Evolutionary conservation across 2,888 invertebrate genomes (phyloP), one percentile per base, ranked within the genome.

Genomic region (Anthrax anthrax): DNA sequence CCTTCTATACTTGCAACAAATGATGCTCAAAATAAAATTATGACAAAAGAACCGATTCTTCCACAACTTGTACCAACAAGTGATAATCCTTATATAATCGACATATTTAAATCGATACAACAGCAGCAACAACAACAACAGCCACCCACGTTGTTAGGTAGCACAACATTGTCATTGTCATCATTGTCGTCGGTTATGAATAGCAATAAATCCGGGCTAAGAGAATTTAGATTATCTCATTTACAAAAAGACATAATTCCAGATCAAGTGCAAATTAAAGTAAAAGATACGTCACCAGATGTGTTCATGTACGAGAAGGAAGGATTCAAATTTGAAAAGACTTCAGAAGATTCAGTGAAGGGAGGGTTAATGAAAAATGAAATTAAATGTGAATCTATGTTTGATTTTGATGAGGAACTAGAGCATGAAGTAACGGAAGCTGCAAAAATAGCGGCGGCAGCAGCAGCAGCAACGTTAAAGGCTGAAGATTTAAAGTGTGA

Each of bases 191-290:
- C 13, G 12, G 23, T 27, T 27, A 27, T 27, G 9, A 27, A 27
- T 27, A 32, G 12, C 29, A 32, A 32, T 32, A 32, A 32, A 32
- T 32, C 29, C 12, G 29, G 23, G 8, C n/a, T n/a, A n/a, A n/a
- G n/a, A n/a, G n/a, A n/a, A n/a, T n/a, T n/a, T n/a, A n/a, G n/a
- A n/a, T n/a, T n/a, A n/a, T 23, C 12, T 12, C 10, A 40, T 14
- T 32, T 39, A n/a, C 52, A 50, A 40, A 53, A 50, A 47, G 54
- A 47, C 51, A 50, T 48, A 49, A 43, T 43, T 47, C 49, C 48
- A 43, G 56, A 49, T 54, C 56, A 47, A 53, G 55, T 52, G 8
- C 23, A 23, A 23, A 23, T 23, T 8, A 23, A 23, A 23, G 23
- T 8, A 23, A 50, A 40, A 53, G 49, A 47, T 53, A 47, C 51